These are phyloP conservation scores for Crotalus viridis DNA, from an alignment of 2,113 vertebrate genomes.

Conservation along the genomic window DNA sequence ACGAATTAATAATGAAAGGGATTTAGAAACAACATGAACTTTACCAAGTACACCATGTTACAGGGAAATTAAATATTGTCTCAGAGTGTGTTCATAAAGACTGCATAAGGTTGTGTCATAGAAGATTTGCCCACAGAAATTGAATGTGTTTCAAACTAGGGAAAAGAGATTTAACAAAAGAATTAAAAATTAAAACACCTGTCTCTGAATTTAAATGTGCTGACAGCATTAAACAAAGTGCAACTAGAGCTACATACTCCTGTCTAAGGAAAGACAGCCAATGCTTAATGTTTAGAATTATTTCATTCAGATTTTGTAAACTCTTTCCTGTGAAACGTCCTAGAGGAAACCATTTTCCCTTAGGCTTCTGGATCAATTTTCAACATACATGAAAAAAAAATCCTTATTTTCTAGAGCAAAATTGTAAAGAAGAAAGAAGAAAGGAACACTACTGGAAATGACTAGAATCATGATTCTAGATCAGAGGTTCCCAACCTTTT, in stretches of 20 bases:
- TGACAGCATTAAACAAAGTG: not conserved
- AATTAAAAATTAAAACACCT: not conserved
- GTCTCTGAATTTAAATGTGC: not conserved
- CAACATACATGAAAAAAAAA: not conserved
- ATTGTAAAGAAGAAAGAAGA: not conserved
- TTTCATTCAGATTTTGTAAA: not conserved
- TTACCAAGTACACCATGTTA: not conserved
- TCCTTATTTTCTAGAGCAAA: not conserved
- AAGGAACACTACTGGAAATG: not conserved
- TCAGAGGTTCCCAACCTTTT: no score
- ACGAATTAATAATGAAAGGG: not conserved
- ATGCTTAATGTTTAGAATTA: not conserved
- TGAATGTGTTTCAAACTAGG: not conserved
- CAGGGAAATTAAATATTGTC: not conserved
- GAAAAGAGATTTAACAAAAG: not conserved
- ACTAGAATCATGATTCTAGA: not conserved
- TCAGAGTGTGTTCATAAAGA: not conserved
- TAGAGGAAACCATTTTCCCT: not conserved
- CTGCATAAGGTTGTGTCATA: not conserved
- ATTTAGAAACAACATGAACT: not conserved
- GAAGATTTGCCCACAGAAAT: not conserved
- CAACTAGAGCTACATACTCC: not conserved
- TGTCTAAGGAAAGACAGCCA: not conserved
- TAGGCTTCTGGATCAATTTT: not conserved
- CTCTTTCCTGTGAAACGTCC: not conserved